Percentiles rank a stretch among this genome's conserved stretches.
phyloP scores from a whole-genome alignment of 2,797 vertebrate species.

The Hippocampus kuda region DNA sequence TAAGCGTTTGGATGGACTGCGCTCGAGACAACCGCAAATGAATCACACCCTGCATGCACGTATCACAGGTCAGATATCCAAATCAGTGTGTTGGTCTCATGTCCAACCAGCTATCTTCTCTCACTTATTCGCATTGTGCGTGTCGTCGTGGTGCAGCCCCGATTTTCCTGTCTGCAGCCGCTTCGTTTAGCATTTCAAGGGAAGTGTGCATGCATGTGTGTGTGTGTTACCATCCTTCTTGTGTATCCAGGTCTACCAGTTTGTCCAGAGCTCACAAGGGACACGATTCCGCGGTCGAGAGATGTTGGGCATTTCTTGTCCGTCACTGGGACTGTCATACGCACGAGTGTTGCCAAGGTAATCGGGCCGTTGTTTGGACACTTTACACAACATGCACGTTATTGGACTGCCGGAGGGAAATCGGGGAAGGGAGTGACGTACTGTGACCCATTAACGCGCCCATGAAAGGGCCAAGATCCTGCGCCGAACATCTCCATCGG shows the following conservation, averaged over 20 bases:
- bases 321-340: conserved; percentile 88
- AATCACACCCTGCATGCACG: conserved; percentile 78
- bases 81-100: too few relatives aligned
- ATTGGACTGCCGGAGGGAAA: too few relatives aligned
- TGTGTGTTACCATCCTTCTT: neutral
- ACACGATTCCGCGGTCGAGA: conserved; percentile 83
- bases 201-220: too few relatives aligned
- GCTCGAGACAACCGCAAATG: conserved; percentile 31
- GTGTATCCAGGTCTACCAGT: conserved; percentile 77
- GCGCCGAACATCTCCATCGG: neutral
- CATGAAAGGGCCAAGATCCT: too few relatives aligned
- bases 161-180: neutral
- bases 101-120: neutral
- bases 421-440: too few relatives aligned
- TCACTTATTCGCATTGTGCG: neutral
- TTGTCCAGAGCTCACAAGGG: conserved; percentile 89
- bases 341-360: conserved; percentile 79
- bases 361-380: neutral
- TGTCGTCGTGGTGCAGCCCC: too few relatives aligned
- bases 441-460: too few relatives aligned
- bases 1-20: neutral
- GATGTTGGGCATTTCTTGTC: conserved; percentile 91
- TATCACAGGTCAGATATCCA: conserved; percentile 73
- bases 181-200: too few relatives aligned
- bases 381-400: too few relatives aligned